These are phyloP conservation scores for Hippocampus guttulatus DNA, from an alignment of 2,113 vertebrate species.

Conservation along the genomic window DNA sequence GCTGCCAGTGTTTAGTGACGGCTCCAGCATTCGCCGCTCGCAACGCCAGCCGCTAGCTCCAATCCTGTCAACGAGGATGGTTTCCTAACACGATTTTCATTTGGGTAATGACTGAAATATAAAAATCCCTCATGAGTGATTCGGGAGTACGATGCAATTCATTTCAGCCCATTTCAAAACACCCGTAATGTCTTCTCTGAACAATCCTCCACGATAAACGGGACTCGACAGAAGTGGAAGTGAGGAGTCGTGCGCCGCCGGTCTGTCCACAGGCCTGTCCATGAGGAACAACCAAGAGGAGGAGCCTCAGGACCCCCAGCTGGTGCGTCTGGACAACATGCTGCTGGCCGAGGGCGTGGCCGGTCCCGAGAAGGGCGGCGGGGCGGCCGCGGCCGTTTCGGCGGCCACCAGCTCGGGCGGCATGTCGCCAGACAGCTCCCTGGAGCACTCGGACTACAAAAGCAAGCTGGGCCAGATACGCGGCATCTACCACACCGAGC, in stretches of 20 bases:
- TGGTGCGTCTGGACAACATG: conserved; percentile 91
- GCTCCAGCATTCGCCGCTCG: too few species aligned
- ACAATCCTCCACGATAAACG: too few species aligned
- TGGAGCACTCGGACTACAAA: conserved; percentile 91
- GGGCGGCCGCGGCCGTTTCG: conserved; percentile 81
- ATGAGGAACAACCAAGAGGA: conserved; percentile 87
- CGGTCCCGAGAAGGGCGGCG: conserved; percentile 86
- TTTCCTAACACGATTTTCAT: too few species aligned
- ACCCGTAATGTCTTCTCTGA: too few species aligned
- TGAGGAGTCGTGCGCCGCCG: not conserved
- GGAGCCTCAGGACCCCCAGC: conserved; percentile 85
- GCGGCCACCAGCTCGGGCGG: conserved; percentile 84
- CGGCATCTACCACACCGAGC: conserved; percentile 88
- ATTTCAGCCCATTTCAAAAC: too few species aligned
- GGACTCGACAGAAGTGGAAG: too few species aligned
- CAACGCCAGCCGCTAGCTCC: too few species aligned
- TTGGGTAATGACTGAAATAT: too few species aligned
- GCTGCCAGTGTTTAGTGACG: too few species aligned
- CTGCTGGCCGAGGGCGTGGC: conserved; percentile 88
- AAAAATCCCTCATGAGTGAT: too few species aligned
- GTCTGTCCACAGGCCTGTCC: conserved; percentile 74
- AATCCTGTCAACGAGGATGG: too few species aligned
- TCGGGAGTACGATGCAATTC: too few species aligned
- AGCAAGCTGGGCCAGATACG: conserved; percentile 92
- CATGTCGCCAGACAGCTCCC: conserved; percentile 87